Evolutionary conservation across 2,888 invertebrate species (phyloP), one percentile per base, ranked within the genome.

Genomic region (Idaea dimidiata): DNA sequence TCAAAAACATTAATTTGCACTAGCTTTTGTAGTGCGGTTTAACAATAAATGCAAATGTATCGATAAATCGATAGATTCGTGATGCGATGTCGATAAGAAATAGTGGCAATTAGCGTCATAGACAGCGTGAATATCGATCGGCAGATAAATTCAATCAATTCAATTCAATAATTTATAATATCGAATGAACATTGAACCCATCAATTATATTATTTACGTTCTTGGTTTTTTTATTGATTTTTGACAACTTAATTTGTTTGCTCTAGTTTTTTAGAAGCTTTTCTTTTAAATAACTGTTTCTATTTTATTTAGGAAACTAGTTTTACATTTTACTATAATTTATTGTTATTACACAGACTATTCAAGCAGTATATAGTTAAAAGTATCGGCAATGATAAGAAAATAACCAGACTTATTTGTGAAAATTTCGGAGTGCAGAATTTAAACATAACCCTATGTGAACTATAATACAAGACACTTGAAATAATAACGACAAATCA

Each of bases 101-200:
- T 81, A 75, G 77, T 75, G 77, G 82, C 87, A 88, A 90, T 89
- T 89, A 90, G 80, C 82, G 85, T 87, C 87, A 84, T 78, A 77
- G 81, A 74, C 77, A 75, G 83, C 81, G 80, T 77, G 78, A 81
- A 85, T 83, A 85, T 85, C 79, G 73, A 79, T 80, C 67, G 71
- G 71, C 60, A 81, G 85, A 85, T 86, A 76, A 80, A 76, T 82
- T 86, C 84, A 82, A 84, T 86, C 84, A 83, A 77, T 80, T 75
- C 74, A 70, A 78, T 76, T 74, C 73, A 76, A 43, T 74, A 79
- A 72, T 79, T 72, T 69, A 73, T 24, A 24, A 24, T 76, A 79
- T 76, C 74, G 71, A 75, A 78, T 79, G 70, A 64, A 72, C 69
- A 69, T 68, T 71, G 68, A 66, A 68, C 68, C 66, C 65, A 64